Base-by-base conservation (phyloP, 30 jellyfish, hydroid and myxozoan genomes). In the Hydra vulgaris region DNA sequence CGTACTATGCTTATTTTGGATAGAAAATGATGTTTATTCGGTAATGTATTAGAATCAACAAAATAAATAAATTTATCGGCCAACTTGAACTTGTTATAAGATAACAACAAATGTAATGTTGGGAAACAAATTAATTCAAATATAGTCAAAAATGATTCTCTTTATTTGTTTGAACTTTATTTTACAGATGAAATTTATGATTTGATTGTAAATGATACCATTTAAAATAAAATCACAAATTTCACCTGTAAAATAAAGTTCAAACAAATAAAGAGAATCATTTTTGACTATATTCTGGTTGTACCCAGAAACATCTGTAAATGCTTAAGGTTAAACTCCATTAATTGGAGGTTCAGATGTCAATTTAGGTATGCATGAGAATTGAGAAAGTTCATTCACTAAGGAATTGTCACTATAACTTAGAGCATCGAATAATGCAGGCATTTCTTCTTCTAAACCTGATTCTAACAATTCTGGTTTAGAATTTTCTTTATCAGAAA, bases 331-430 rank as follows among this genome's bases (percentile, higher is more conserved):
- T 68, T 68, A 16, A 68, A 23, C 27, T 68, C 27, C 16, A 68
- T 68, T 68, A n/a, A 68, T 68, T 68, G 75, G 75, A 68, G 75
- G 75, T 68, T 68, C 75, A 68, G 75, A 68, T 3, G 75, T 3
- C 75, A 1, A 68, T 68, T 68, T 20, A 16, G 75, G 75, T 68
- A 68, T 68, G 75, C 16, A 68, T 15, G 75, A 68, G 75, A 8
- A 40, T 68, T 56, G 18, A 56, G 71, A n/a, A 56, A 56, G 17
- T 56, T 56, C 17, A 56, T 56, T 56, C 71, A 15, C 71, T 15
- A 56, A 17, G n/a, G 71, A 56, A n/a, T 56, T 56, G 71, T n/a
- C n/a, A n/a, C 71, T 56, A 56, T 56, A n/a, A 56, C 71, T 56
- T 56, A n/a, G 17, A n/a, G 71, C n/a, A n/a, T 56, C 71, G n/a